phyloP scores from a whole-genome alignment of 2,113 vertebrate genomes.

The Chauna torquata region DNA sequence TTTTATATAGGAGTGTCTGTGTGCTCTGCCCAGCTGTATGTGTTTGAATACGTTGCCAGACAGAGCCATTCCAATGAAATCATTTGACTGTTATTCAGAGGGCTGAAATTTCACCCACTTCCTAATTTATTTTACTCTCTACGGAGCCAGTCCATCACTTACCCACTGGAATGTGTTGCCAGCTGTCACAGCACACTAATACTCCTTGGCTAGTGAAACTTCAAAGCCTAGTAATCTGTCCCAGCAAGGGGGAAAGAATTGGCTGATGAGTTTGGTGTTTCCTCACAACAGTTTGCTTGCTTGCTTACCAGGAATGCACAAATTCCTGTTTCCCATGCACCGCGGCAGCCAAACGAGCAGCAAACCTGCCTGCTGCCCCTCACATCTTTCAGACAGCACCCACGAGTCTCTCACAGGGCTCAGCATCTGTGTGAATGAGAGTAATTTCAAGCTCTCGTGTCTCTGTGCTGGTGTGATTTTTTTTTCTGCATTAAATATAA shows the following conservation, averaged over 20 bases:
- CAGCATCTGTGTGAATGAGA: neutral
- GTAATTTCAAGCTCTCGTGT: neutral
- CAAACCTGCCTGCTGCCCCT: neutral
- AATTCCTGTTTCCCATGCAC: neutral
- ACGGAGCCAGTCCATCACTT: slow-evolving; percentile 41
- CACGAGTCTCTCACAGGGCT: neutral
- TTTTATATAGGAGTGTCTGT: neutral
- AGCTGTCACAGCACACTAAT: slow-evolving; percentile 39
- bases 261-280: neutral
- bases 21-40: slow-evolving; percentile 39
- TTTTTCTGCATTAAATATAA: neutral
- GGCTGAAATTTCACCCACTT: slow-evolving; percentile 63
- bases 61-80: slow-evolving; percentile 62
- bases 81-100: slow-evolving; percentile 53
- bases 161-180: slow-evolving; percentile 52
- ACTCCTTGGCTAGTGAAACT: slow-evolving; percentile 2
- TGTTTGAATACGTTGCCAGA: slow-evolving; percentile 35
- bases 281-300: neutral
- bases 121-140: slow-evolving; percentile 52
- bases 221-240: slow-evolving; percentile 27
- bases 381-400: neutral
- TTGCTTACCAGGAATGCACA: neutral
- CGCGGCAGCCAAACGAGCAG: neutral
- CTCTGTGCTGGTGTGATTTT: fast-evolving
- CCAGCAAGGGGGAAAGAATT: neutral